These are phyloP conservation scores for Drosophila micromelanica DNA, from an alignment of 1,140 invertebrate genomes.

Conservation along the genomic window DNA sequence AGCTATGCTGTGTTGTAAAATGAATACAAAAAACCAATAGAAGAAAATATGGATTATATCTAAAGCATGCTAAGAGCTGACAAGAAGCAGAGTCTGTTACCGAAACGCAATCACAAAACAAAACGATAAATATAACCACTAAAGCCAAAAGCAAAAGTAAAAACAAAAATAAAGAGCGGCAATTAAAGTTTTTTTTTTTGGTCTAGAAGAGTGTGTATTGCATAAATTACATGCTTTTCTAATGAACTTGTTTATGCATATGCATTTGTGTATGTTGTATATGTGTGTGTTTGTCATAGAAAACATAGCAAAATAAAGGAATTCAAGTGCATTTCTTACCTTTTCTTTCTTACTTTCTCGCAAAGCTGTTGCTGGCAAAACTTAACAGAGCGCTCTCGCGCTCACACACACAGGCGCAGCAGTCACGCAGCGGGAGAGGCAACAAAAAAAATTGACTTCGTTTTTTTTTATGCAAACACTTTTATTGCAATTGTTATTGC, in stretches of 20 bases:
- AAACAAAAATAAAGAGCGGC: slow-evolving; percentile 66
- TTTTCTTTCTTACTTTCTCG: slow-evolving; percentile 26
- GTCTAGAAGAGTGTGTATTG: neutral
- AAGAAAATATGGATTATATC: neutral
- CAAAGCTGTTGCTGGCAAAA: slow-evolving; percentile 41
- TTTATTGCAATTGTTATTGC: slow-evolving; percentile 8
- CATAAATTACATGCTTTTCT: slow-evolving; percentile 2
- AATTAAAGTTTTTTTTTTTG: neutral
- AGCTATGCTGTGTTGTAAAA: neutral
- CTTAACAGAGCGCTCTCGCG: slow-evolving; percentile 13
- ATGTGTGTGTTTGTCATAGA: slow-evolving; percentile 36
- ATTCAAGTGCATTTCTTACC: slow-evolving; percentile 57
- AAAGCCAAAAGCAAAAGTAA: slow-evolving; percentile 31
- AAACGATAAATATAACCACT: slow-evolving; percentile 38
- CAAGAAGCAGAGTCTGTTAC: slow-evolving; percentile 3
- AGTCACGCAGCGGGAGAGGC: slow-evolving; percentile 38
- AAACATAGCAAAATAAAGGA: slow-evolving; percentile 39
- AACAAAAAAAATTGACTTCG: slow-evolving; percentile 1
- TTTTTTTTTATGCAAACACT: slow-evolving; percentile 15
- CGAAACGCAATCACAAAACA: slow-evolving; percentile 50
- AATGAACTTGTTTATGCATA: slow-evolving; percentile 23
- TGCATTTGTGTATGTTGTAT: slow-evolving; percentile 21
- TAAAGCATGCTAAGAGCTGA: neutral
- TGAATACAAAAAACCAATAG: slow-evolving; percentile 8
- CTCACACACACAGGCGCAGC: slow-evolving; percentile 29